These are phyloP conservation scores for Thecophora atra DNA, from an alignment of 2,888 invertebrate species.

Conservation along the genomic window DNA sequence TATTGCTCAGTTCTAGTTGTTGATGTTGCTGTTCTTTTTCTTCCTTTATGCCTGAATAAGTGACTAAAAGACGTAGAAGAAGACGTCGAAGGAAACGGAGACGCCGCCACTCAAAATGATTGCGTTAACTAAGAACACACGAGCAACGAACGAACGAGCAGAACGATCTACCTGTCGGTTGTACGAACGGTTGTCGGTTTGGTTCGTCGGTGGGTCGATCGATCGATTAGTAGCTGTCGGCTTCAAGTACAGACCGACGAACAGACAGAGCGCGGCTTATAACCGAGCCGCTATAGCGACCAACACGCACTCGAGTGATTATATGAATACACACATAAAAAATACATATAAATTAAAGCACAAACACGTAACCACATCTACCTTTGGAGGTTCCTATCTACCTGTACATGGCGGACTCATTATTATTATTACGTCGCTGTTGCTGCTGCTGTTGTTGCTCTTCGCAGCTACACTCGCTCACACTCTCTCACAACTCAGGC, in stretches of 20 bases:
- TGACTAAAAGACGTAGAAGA: background rate
- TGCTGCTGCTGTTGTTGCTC: background rate
- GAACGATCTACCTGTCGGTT: constrained; percentile 21
- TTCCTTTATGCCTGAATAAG: constrained; percentile 21
- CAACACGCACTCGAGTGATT: background rate
- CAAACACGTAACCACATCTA: background rate
- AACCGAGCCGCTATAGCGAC: background rate
- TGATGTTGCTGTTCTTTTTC: constrained; percentile 8
- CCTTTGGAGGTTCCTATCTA: background rate
- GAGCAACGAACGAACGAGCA: background rate
- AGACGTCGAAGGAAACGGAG: background rate
- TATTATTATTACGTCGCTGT: background rate
- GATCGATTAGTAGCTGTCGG: no score
- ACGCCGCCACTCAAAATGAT: no score
- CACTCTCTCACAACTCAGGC: constrained; percentile 5
- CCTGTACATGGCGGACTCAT: background rate
- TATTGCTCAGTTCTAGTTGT: background rate
- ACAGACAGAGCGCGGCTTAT: constrained; percentile 17
- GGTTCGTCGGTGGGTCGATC: background rate
- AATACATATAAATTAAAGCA: background rate
- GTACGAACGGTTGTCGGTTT: constrained; percentile 5
- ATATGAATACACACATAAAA: background rate
- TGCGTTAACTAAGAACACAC: no score
- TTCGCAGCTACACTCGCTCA: background rate
- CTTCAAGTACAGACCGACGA: background rate